phyloP scores from a whole-genome alignment of 2,888 invertebrate genomes.

The Oscheius onirici region DNA sequence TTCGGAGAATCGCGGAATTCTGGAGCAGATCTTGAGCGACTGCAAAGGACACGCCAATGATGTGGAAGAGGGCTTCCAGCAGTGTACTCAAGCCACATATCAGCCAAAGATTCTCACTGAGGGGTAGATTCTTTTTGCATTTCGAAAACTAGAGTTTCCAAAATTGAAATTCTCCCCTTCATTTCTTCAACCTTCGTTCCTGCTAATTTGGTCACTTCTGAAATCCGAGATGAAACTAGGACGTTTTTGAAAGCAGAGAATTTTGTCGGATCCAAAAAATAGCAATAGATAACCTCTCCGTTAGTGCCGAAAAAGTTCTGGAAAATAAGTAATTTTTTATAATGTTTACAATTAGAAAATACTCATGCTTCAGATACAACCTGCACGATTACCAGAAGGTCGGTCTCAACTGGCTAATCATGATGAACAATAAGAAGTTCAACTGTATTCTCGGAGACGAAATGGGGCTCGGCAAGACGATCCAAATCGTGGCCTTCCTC shows the following conservation, averaged over 20 bases:
- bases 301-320: too few species aligned
- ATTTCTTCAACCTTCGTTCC: too few species aligned
- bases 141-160: too few species aligned
- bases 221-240: neutral
- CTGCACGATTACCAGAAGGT: constrained; percentile 63
- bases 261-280: too few species aligned
- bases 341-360: neutral
- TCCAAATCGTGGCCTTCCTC: constrained; percentile 90
- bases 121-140: constrained; percentile 28
- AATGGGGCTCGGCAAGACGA: constrained; percentile 84
- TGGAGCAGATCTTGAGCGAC: constrained; percentile 61
- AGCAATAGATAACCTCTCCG: too few species aligned
- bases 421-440: constrained; percentile 73
- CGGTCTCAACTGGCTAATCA: constrained; percentile 65
- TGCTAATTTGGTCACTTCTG: too few species aligned
- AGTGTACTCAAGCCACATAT: constrained; percentile 37
- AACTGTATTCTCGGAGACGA: constrained; percentile 96
- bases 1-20: constrained; percentile 60
- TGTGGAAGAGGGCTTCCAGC: constrained; percentile 44
- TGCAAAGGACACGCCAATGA: constrained; percentile 55
- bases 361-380: constrained; percentile 36
- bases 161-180: too few species aligned
- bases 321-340: neutral
- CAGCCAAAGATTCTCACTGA: constrained; percentile 36
- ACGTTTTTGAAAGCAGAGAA: neutral